Base-by-base conservation (phyloP, 2,113 vertebrate species). In the Forbesichthys agassizii region DNA sequence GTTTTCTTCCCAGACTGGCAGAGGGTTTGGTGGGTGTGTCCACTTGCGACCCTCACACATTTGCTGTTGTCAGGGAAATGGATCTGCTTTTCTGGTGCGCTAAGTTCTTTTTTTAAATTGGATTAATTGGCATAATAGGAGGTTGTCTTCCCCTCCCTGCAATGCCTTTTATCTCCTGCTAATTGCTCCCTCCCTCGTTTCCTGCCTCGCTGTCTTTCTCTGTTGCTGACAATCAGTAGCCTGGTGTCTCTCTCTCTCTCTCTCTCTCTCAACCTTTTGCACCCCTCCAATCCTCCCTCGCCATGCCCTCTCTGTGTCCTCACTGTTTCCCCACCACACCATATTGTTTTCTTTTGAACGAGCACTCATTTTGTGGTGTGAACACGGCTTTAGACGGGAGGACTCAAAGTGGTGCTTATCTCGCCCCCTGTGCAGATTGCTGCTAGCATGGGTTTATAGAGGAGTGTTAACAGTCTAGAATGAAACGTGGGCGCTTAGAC, bases 41-140 rank as follows among this genome's bases (percentile, higher is more conserved):
- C 81, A 69, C 81, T 84, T 84, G 47, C 75, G 73, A 84, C 86
- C 86, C 86, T 76, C 63, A 82, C 76, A 85, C 82, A 74, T 81
- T 85, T 54, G 74, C 84, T 78, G 84, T 77, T 88, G 88, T 87
- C 87, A 80, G 8, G 62, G 70, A 83, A 88, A 86, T 80, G 73
- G 64, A 77, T 85, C 76, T 71, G 68, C 62, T 5, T 74, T 75
- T 78, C 79, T 74, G 71, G 57, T 79, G 73, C 1, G 33, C 74
- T 68, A 58, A 61, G 10, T 74, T 66, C 48, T 63, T 73, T 56
- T 66, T 56, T 58, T 42, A 71, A 86, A 86, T 79, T 79, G 79
- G 80, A 86, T 88, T 90, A 88, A 90, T 88, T 85, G 83, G 73
- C 79, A 75, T 88, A 89, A 86, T 85, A 79, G 83, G 69, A 75